phyloP scores from a whole-genome alignment of 2,113 vertebrate genomes.

The Acanthochromis polyacanthus region DNA sequence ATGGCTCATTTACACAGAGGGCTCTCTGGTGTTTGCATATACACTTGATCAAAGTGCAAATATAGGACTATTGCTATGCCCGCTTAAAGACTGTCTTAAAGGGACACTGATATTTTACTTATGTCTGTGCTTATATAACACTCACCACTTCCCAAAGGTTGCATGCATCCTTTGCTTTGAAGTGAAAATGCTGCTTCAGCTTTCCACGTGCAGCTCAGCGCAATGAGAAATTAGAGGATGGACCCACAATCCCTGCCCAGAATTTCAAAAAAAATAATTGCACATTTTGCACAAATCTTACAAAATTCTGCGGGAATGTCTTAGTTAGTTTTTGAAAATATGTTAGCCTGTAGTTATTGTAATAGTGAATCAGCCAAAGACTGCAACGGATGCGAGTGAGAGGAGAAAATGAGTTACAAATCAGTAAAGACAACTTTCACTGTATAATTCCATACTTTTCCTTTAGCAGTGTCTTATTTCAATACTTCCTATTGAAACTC shows the following conservation, averaged over 20 bases:
- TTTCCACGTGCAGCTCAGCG: neutral
- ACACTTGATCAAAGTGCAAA: slow-evolving; percentile 26
- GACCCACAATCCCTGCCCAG: neutral
- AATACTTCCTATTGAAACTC: neutral
- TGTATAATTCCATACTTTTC: neutral
- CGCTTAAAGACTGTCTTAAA: neutral
- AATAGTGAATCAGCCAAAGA: neutral
- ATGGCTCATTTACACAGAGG: slow-evolving; percentile 6
- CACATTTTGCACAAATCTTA: neutral
- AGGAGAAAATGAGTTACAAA: neutral
- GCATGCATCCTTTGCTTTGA: neutral
- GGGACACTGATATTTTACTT: neutral
- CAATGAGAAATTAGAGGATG: neutral
- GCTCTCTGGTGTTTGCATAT: neutral
- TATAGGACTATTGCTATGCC: neutral
- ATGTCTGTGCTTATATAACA: slow-evolving; percentile 6
- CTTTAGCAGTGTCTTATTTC: neutral
- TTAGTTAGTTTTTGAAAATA: too few species aligned
- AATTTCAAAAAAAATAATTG: neutral
- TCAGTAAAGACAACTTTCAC: neutral
- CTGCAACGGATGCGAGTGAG: slow-evolving; percentile 2
- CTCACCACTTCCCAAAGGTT: neutral
- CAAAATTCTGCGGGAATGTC: too few species aligned
- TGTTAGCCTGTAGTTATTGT: neutral
- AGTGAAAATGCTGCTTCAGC: neutral